These are phyloP conservation scores for Tholera decimalis DNA, from an alignment of 2,888 invertebrate genomes.

Conservation along the genomic window DNA sequence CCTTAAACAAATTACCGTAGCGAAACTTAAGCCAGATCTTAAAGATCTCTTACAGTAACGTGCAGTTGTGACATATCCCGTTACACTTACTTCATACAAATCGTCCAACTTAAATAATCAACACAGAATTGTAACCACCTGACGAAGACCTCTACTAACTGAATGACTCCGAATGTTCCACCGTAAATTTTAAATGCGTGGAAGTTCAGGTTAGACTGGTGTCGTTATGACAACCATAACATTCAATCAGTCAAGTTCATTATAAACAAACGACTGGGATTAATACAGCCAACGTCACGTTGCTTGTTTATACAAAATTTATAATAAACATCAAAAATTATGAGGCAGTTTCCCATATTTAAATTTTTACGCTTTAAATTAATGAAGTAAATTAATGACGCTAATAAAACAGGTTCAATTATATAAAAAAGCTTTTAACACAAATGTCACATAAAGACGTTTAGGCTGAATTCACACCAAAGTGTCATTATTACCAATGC, in stretches of 20 bases:
- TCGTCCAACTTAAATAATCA: conserved; percentile 59
- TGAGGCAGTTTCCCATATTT: conserved; percentile 74
- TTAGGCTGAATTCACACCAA: conserved; percentile 2
- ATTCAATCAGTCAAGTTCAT: conserved; percentile 78
- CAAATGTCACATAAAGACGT: conserved; percentile 17
- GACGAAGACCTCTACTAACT: conserved; percentile 19
- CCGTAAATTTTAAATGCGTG: conserved; percentile 39
- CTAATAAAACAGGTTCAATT: conserved; percentile 43
- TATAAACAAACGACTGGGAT: conserved; percentile 70
- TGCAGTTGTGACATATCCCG: conserved; percentile 50
- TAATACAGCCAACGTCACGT: conserved; percentile 68
- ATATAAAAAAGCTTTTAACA: conserved; percentile 36
- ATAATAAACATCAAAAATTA: conserved; percentile 76
- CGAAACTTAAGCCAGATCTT: conserved; percentile 34
- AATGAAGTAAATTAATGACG: conserved; percentile 58
- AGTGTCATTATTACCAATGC: not conserved
- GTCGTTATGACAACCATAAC: conserved; percentile 70
- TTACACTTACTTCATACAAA: conserved; percentile 54
- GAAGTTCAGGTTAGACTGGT: conserved; percentile 65
- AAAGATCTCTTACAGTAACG: conserved; percentile 43
- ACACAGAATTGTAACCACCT: conserved; percentile 49
- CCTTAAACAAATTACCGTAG: conserved; percentile 33
- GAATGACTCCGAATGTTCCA: conserved; percentile 14
- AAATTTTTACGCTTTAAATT: conserved; percentile 70
- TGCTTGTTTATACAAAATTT: conserved; percentile 74